Conservation (phyloP, 2,113 vertebrate genomes). For the Gasterosteus aculeatus region DNA sequence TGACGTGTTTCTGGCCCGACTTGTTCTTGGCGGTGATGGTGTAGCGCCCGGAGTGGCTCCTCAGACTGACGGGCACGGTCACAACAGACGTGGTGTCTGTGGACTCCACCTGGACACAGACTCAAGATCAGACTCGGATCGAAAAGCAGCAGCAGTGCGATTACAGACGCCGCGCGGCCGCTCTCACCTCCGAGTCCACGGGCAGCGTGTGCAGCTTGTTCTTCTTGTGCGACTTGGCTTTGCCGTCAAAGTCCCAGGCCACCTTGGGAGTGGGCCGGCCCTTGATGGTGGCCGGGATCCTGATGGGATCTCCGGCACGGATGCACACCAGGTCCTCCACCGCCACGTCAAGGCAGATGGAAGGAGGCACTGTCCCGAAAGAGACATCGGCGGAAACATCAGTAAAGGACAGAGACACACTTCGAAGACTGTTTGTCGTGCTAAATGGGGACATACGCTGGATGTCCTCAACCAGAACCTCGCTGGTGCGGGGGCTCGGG, state of each 20-base stretch:
- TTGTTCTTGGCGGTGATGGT: conserved; percentile 98
- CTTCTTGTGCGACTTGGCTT: conserved; percentile 90
- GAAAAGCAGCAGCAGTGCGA: not conserved
- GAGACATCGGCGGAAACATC: not conserved
- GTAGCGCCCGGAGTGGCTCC: conserved; percentile 94
- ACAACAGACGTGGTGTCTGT: conserved; percentile 89
- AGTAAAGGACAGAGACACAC: not conserved
- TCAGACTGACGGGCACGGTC: conserved; percentile 86
- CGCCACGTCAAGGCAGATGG: conserved; percentile 87
- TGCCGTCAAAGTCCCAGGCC: conserved; percentile 95
- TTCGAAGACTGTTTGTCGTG: not conserved
- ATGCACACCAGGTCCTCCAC: conserved; percentile 88
- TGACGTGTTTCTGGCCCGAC: conserved; percentile 94
- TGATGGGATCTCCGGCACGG: conserved; percentile 89
- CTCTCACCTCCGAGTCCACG: conserved; percentile 83
- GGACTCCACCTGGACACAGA: conserved; percentile 84
- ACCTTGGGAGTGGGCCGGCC: conserved; percentile 94
- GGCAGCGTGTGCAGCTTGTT: conserved; percentile 92
- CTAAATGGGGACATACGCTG: conserved; percentile 80
- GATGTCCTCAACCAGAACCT: conserved; percentile 90
- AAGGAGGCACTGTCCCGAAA: conserved; percentile 85
- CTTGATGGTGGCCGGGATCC: conserved; percentile 89
- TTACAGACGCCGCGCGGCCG: not conserved
- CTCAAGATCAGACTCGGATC: not conserved
- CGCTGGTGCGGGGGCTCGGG: conserved; percentile 90